Evolutionary conservation across 2,797 vertebrate species (phyloP), one percentile per base, ranked within the genome.

Genomic region (Silurus lanzhouensis): DNA sequence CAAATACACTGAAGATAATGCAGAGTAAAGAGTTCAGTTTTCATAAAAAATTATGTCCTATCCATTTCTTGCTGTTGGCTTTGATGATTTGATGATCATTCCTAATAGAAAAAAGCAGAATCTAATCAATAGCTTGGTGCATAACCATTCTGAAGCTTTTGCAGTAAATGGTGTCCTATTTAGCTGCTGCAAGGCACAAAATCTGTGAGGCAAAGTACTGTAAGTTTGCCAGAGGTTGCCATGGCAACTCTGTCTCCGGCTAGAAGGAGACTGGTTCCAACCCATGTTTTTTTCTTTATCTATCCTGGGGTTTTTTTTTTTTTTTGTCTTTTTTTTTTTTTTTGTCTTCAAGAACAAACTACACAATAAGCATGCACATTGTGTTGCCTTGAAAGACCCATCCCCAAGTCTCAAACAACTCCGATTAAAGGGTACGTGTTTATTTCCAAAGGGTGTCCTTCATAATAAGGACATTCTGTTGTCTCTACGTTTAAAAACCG

Each of bases 191-290:
- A 81, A 87, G 83, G 63, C 81, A 80, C 77, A 74, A 79, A 84
- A 85, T 87, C 86, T 87, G 74, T n/a, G 74, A 87, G 85, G 86
- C 85, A 84, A 89, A 89, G 87, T 89, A 80, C 87, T 84, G 86
- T 85, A 86, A 88, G 88, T 90, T 90, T 91, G 88, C 87, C 89
- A 66, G 22, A 61, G 72, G 90, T 91, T 91, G 85, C 89, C 88
- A 90, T 90, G 83, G 89, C 85, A 90, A 91, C 89, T 86, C 70
- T 38, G 88, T 88, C 78, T 84, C 85, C 66, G 71, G 82, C 68
- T 87, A 82, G 78, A 81, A 85, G n/a, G 38, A 84, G 83, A 80
- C 75, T 88, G 86, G 87, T 87, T 90, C 83, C 82, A 90, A 88
- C 89, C 88, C 83, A 86, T 85, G 88, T 64, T 63, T 86, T 85